Evolutionary conservation across 2,797 vertebrate genomes (phyloP).

Genomic region (Psittacula derbiana): DNA sequence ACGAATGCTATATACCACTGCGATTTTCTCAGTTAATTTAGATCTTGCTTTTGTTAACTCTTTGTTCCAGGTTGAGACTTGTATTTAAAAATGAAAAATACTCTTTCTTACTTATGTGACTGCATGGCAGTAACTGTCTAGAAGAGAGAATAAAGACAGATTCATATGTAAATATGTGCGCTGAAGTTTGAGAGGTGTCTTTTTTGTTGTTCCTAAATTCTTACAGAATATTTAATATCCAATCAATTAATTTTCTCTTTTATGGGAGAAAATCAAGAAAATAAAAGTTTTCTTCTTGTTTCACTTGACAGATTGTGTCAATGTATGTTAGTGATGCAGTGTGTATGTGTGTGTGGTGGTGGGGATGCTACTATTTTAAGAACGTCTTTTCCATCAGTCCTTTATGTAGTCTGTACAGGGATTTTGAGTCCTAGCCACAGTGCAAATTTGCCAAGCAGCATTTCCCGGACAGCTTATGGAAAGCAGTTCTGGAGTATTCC

Average conservation of each 20-base stretch:
- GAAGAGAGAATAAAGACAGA: not conserved
- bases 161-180: not conserved
- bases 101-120: not conserved
- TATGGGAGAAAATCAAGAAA: not conserved
- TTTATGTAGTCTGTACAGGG: not conserved
- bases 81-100: not conserved
- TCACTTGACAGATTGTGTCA: not conserved
- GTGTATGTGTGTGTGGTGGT: not conserved
- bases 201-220: not conserved
- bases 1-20: not conserved
- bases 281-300: not conserved
- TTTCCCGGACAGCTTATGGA: conserved; percentile 30
- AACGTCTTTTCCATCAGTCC: not conserved
- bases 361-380: not conserved
- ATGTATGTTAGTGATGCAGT: not conserved
- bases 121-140: not conserved
- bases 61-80: not conserved
- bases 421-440: not conserved
- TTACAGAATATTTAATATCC: not conserved
- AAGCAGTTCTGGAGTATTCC: conserved; percentile 5
- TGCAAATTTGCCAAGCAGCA: not conserved
- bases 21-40: not conserved
- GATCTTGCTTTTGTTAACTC: not conserved
- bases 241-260: not conserved
- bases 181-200: not conserved